These are phyloP conservation scores for Agrochola litura DNA, from an alignment of 2,888 invertebrate genomes.

Conservation along the genomic window DNA sequence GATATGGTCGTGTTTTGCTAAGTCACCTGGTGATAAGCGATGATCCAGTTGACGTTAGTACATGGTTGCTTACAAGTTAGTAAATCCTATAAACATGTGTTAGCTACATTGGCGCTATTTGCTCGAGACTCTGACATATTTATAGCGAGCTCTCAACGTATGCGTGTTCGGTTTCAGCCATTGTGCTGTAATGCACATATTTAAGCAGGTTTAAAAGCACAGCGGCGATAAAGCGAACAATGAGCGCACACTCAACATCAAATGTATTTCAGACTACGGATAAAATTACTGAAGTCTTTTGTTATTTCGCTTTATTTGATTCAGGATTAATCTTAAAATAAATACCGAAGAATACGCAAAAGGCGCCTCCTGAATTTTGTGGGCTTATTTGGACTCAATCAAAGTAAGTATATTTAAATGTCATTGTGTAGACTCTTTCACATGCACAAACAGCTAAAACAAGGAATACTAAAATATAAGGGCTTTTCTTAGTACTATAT, in stretches of 20 bases:
- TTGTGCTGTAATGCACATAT: constrained; percentile 42
- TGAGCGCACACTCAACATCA: constrained; percentile 24
- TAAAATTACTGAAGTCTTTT: neutral
- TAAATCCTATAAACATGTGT: neutral
- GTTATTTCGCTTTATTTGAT: constrained; percentile 7
- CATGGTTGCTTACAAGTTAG: neutral
- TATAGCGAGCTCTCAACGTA: constrained; percentile 6
- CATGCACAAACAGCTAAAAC: neutral
- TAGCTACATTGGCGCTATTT: neutral
- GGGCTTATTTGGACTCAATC: neutral
- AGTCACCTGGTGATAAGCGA: too few species aligned
- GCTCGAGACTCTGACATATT: neutral
- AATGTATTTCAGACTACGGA: constrained; percentile 16
- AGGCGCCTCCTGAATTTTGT: neutral
- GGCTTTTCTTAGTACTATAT: neutral
- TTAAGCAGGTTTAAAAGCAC: constrained; percentile 44
- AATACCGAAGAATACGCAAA: neutral
- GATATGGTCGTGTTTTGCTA: neutral
- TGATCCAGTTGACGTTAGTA: too few species aligned
- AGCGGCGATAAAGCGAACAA: constrained; percentile 31
- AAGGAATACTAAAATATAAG: neutral
- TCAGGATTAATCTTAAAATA: neutral
- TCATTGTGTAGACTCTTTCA: neutral
- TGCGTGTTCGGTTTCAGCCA: constrained; percentile 14
- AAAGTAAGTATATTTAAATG: neutral